Percentiles rank a stretch among this genome's conserved stretches.
These are phyloP conservation scores for Spinibarbus caldwelli DNA, from an alignment of 2,797 vertebrate species.

Conservation along the genomic window DNA sequence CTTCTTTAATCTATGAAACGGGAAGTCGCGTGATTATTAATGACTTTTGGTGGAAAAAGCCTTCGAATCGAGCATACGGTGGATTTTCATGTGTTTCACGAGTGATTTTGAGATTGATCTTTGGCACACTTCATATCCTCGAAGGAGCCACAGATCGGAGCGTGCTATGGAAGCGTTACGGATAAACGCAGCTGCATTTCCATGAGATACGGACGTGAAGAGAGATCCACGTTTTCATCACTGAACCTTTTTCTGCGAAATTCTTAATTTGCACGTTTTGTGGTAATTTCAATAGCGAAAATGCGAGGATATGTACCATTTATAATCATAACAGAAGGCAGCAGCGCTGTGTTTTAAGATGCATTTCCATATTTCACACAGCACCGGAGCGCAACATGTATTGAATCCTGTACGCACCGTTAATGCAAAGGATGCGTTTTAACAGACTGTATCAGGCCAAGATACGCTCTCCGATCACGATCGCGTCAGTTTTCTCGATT, in stretches of 20 bases:
- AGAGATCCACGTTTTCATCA: conserved; percentile 13
- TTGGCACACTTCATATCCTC: neutral
- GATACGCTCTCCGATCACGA: conserved; percentile 38
- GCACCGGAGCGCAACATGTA: conserved; percentile 73
- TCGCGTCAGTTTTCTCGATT: neutral
- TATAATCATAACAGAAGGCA: conserved; percentile 22
- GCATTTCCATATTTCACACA: conserved; percentile 35
- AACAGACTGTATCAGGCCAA: conserved; percentile 24
- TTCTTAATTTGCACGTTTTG: neutral
- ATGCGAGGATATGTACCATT: conserved; percentile 6
- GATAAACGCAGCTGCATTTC: neutral
- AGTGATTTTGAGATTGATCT: conserved; percentile 38
- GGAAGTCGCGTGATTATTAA: conserved; percentile 3
- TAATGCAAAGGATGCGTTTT: conserved; percentile 1
- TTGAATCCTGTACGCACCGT: conserved; percentile 35
- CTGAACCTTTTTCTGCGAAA: neutral
- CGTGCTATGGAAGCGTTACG: neutral
- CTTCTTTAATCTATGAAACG: conserved; percentile 12
- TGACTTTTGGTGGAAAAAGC: conserved; percentile 41
- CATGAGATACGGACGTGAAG: neutral
- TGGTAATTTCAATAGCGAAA: neutral
- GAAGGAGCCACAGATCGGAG: neutral
- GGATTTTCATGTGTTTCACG: conserved; percentile 42
- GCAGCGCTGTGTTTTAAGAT: conserved; percentile 36
- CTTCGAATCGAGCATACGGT: conserved; percentile 29